Conservation (phyloP, 2,888 invertebrate genomes). For the Tiliacea aurago region DNA sequence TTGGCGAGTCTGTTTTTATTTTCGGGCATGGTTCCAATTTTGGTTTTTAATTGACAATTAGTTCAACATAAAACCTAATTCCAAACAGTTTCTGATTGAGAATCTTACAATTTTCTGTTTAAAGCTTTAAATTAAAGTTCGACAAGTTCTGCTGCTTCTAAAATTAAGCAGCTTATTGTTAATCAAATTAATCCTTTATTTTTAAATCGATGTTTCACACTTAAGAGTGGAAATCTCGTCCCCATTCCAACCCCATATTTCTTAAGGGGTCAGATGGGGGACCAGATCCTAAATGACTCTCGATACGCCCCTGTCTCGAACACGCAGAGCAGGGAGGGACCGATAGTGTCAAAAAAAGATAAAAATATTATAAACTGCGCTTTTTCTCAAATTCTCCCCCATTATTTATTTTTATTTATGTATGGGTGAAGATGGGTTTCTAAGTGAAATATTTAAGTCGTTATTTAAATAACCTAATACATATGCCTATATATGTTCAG, state of each 20-base stretch:
- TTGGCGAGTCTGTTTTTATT: constrained; percentile 35
- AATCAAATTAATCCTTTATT: constrained; percentile 31
- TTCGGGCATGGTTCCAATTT: constrained; percentile 44
- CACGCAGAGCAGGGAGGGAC: constrained; percentile 83
- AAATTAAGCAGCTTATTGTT: neutral
- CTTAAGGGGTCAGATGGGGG: constrained; percentile 83
- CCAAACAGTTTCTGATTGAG: neutral
- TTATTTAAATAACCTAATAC: constrained; percentile 36
- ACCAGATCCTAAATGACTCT: constrained; percentile 83
- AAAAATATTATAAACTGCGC: constrained; percentile 89
- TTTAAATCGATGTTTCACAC: constrained; percentile 66
- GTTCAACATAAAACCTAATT: constrained; percentile 16
- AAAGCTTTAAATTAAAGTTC: neutral
- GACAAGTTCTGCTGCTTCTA: neutral
- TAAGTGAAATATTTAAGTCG: constrained; percentile 52
- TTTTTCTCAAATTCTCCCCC: constrained; percentile 73
- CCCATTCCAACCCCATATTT: constrained; percentile 78
- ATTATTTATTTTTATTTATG: constrained; percentile 73
- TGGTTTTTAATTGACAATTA: constrained; percentile 22
- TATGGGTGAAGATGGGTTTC: constrained; percentile 61
- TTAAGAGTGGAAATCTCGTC: constrained; percentile 58
- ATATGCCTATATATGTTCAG: constrained; percentile 2
- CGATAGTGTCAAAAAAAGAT: constrained; percentile 91
- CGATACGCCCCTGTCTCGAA: constrained; percentile 86
- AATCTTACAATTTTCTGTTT: neutral